Base-by-base conservation (phyloP, 2,113 vertebrate species). In the Barbus barbus region DNA sequence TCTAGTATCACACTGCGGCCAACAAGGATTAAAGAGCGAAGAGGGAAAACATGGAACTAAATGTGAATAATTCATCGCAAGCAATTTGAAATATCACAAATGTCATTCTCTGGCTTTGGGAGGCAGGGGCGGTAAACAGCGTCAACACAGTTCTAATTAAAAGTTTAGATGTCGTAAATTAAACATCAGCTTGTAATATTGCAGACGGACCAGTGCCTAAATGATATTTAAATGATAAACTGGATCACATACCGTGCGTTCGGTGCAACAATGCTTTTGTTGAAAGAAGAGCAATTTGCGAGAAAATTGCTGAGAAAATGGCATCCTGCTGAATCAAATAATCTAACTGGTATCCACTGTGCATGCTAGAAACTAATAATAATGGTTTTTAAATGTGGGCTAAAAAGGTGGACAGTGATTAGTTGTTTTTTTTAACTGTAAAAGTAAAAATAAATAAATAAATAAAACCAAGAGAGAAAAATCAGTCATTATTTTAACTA, bases 141-240 rank as follows among this genome's bases (percentile, higher is more conserved):
- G 74, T 81, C 86, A 88, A 86, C 78, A 85, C 65, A 56, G 86
- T 85, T 88, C 78, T 81, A 89, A 91, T 91, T 90, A 90, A 88
- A 90, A 86, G 87, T 86, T 89, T 82, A 87, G 86, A 83, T 78
- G 38, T 86, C 63, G 84, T 89, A 87, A 90, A 89, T 89, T 89
- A 89, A 88, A 86, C 78, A 87, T 89, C 75, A 89, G 80, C 74
- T 83, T 60, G 41, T 67, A 81, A 67, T 51, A 48, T 4, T 67
- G 44, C 78, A 51, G 22, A 81, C 1, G 41, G 61, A 28, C 78
- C 38, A 65, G 41, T 3, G 41, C 60, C 26, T 80, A 80, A 80
- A 80, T 80, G 4, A 80, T 65, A 67, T 80, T 67, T 46, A 48
- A 67, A 80, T 67, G 61, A 3, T 81, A 81, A 67, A 81, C 41